phyloP scores from a whole-genome alignment of 1,140 invertebrate genomes.

The Psix sp. region DNA sequence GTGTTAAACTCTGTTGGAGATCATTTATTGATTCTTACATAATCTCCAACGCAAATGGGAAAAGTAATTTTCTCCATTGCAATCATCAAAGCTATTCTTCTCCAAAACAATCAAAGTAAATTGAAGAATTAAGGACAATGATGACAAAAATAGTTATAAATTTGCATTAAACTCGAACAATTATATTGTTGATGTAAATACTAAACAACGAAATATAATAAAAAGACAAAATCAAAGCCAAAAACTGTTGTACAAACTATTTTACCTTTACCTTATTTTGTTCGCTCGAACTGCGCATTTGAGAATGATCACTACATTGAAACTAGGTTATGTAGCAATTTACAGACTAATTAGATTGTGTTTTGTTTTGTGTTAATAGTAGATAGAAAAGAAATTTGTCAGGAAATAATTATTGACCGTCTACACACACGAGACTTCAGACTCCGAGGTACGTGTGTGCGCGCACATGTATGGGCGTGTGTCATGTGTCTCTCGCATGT shows the following conservation, averaged over 20 bases:
- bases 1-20: neutral
- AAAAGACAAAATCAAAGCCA: too few species aligned
- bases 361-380: constrained; percentile 5
- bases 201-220: neutral
- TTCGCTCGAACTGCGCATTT: constrained; percentile 13
- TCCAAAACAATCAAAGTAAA: constrained; percentile 4
- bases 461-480: constrained; percentile 3
- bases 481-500: constrained; percentile 11
- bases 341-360: neutral
- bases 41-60: constrained; percentile 10
- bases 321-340: constrained; percentile 8
- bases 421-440: constrained; percentile 5
- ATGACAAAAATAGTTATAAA: too few species aligned
- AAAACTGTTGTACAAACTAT: constrained; percentile 3
- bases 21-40: constrained; percentile 45
- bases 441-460: constrained; percentile 9
- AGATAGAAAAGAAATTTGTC: constrained; percentile 14
- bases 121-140: too few species aligned
- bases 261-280: constrained; percentile 6
- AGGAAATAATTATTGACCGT: constrained; percentile 9
- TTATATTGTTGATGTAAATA: too few species aligned
- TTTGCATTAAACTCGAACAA: too few species aligned
- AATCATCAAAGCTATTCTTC: neutral
- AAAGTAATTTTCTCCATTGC: neutral
- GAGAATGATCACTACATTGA: neutral